phyloP scores from a whole-genome alignment of 2,797 vertebrate species.

The Chromobotia macracanthus region DNA sequence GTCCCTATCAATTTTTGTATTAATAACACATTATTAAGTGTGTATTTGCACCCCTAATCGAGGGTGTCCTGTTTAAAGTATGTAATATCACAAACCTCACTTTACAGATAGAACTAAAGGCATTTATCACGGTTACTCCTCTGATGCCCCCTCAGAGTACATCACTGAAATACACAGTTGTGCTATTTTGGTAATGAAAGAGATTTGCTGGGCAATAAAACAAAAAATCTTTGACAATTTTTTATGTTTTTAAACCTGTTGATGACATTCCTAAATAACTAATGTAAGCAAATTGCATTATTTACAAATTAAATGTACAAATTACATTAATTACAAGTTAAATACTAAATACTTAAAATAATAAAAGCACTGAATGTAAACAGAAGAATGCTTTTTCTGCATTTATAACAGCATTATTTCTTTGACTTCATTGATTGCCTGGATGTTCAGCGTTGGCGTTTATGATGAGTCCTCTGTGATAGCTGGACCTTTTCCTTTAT shows the following conservation, averaged over 20 bases:
- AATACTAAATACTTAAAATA: too few species aligned
- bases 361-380: too few species aligned
- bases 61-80: slow-evolving; percentile 33
- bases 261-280: too few species aligned
- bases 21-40: slow-evolving; percentile 52
- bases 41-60: slow-evolving; percentile 26
- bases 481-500: slow-evolving; percentile 18
- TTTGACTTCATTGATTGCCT: too few species aligned
- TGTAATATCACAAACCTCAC: slow-evolving; percentile 15
- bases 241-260: too few species aligned
- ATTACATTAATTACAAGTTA: too few species aligned
- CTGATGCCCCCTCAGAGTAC: slow-evolving; percentile 16
- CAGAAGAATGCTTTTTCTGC: too few species aligned
- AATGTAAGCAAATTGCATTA: too few species aligned
- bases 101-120: slow-evolving; percentile 11
- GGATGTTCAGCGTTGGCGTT: too few species aligned
- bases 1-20: slow-evolving; percentile 39
- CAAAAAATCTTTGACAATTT: too few species aligned
- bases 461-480: slow-evolving; percentile 10
- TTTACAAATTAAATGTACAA: too few species aligned
- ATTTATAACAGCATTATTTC: too few species aligned
- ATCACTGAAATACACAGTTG: neutral
- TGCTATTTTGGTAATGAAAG: neutral
- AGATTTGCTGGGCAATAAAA: neutral
- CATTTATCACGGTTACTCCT: slow-evolving; percentile 14